phyloP scores from a whole-genome alignment of 2,113 vertebrate species.

The Dolichallabes microphthalmus region DNA sequence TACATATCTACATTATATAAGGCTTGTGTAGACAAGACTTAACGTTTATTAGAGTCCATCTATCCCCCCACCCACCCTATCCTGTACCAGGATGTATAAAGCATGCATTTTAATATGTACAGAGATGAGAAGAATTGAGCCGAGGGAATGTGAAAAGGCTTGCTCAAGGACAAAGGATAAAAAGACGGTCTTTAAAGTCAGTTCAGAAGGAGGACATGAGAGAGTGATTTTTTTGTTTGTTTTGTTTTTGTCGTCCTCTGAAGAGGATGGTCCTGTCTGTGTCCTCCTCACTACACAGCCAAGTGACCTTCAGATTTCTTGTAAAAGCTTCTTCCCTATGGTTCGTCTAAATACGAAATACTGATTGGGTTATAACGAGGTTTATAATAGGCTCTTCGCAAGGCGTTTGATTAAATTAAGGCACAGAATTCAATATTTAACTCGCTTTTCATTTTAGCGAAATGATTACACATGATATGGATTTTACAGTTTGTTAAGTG shows the following conservation, averaged over 20 bases:
- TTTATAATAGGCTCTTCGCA: slow-evolving; percentile 13
- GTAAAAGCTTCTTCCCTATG: background rate
- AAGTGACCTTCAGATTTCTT: background rate
- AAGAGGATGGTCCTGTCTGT: slow-evolving; percentile 1
- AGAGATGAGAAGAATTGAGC: slow-evolving; percentile 33
- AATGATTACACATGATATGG: background rate
- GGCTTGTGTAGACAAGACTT: background rate
- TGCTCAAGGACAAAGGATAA: slow-evolving; percentile 57
- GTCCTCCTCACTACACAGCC: background rate
- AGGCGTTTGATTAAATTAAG: slow-evolving; percentile 3
- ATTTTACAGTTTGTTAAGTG: background rate
- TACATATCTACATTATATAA: too few relatives aligned
- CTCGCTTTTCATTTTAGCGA: background rate
- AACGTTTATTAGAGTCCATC: background rate
- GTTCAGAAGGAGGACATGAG: background rate
- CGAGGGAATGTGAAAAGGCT: slow-evolving; percentile 54
- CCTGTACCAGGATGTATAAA: slow-evolving; percentile 39
- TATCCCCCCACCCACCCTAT: too few relatives aligned
- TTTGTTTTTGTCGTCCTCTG: background rate
- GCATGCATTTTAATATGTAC: slow-evolving; percentile 53
- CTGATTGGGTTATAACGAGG: slow-evolving; percentile 21
- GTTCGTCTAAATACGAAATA: slow-evolving; percentile 14
- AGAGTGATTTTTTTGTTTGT: too few relatives aligned
- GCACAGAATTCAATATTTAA: slow-evolving; percentile 20
- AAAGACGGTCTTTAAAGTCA: slow-evolving; percentile 47